Conservation (phyloP, 2,797 vertebrate genomes). For the Lutjanus argentimaculatus region DNA sequence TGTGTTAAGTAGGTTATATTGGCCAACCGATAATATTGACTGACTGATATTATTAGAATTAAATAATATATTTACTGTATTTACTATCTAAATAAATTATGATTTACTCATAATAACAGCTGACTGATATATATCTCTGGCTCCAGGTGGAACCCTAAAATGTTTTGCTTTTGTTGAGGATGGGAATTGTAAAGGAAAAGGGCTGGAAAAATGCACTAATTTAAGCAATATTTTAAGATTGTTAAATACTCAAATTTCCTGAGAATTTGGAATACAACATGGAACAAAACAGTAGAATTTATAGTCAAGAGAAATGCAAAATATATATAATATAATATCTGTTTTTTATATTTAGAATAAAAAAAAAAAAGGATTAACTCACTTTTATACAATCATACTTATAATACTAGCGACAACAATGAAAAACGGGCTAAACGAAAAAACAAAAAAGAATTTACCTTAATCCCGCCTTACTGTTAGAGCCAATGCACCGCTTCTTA, state of each 20-base stretch:
- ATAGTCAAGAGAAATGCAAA: neutral
- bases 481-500: neutral
- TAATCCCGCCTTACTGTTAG: neutral
- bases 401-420: neutral
- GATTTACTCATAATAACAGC: too few species aligned
- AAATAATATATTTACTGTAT: too few species aligned
- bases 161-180: neutral
- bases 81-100: too few species aligned
- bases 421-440: conserved; percentile 18
- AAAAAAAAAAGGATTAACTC: neutral
- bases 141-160: too few species aligned
- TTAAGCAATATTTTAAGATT: neutral
- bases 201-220: neutral
- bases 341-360: neutral
- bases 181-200: neutral
- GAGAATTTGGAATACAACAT: neutral
- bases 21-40: too few species aligned
- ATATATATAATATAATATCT: neutral
- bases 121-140: too few species aligned
- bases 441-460: neutral
- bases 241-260: neutral
- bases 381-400: neutral
- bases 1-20: too few species aligned
- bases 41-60: too few species aligned
- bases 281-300: neutral